phyloP scores from a whole-genome alignment of 2,888 invertebrate genomes.

The Mesorhabditis sp. region DNA sequence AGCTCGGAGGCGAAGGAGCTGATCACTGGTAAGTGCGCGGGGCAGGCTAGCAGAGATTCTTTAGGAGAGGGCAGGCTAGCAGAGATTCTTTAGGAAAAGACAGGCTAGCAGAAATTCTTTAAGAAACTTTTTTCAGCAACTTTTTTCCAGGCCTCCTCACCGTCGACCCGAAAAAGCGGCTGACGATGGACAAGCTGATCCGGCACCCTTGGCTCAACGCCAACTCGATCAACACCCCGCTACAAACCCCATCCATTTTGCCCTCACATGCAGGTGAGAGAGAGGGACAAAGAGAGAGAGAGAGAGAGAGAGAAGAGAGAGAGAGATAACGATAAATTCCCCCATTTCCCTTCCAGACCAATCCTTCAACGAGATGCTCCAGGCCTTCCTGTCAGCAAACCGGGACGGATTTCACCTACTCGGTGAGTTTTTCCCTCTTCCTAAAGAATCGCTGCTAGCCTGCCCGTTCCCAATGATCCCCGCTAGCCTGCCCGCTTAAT shows the following conservation, averaged over 20 bases:
- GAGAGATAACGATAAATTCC: background rate
- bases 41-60: background rate
- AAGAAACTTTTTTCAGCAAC: background rate
- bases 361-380: slow-evolving; percentile 67
- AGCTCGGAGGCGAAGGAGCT: slow-evolving; percentile 75
- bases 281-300: background rate
- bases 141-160: slow-evolving; percentile 69
- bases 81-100: background rate
- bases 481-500: background rate
- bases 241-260: slow-evolving; percentile 56
- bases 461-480: too few relatives aligned
- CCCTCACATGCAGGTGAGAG: slow-evolving; percentile 42
- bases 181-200: slow-evolving; percentile 69
- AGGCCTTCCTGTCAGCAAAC: slow-evolving; percentile 71
- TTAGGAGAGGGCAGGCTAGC: background rate
- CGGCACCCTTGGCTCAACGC: slow-evolving; percentile 70
- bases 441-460: background rate
- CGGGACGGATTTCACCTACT: slow-evolving; percentile 72
- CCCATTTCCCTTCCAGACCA: slow-evolving; percentile 37
- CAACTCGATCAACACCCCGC: slow-evolving; percentile 50
- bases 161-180: slow-evolving; percentile 73
- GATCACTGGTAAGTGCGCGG: slow-evolving; percentile 63
- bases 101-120: background rate
- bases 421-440: slow-evolving; percentile 68
- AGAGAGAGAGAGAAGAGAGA: background rate